A percentile compares a stretch with the other conserved stretches of the same genome.
phyloP scores from a whole-genome alignment of 2,888 invertebrate species.

The Yponomeuta evonymella region DNA sequence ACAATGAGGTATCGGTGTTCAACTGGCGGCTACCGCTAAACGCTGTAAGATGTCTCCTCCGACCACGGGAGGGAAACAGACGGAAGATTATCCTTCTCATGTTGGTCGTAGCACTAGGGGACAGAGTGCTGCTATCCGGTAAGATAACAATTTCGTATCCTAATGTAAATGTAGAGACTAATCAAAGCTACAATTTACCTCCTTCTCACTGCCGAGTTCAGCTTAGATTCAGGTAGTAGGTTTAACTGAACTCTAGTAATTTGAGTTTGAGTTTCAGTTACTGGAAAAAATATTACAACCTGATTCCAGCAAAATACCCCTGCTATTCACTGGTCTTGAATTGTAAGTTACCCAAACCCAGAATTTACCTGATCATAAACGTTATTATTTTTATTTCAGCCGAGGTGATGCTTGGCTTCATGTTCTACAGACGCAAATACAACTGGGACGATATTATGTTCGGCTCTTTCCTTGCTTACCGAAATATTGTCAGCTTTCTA shows the following conservation, averaged over 20 bases:
- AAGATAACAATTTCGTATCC: conserved; percentile 3
- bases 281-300: no score
- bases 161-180: no score
- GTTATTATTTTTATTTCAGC: conserved; percentile 41
- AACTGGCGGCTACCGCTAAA: conserved; percentile 63
- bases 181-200: no score
- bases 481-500: conserved; percentile 58
- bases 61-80: conserved; percentile 77
- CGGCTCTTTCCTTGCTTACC: conserved; percentile 63
- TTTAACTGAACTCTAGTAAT: no score
- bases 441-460: conserved; percentile 66
- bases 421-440: conserved; percentile 67
- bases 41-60: conserved; percentile 75
- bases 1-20: conserved; percentile 72
- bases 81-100: conserved; percentile 79
- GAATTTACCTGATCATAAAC: background rate
- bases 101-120: conserved; percentile 75
- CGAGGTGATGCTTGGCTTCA: conserved; percentile 60
- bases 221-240: no score
- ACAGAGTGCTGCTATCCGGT: conserved; percentile 62
- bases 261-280: no score
- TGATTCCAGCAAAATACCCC: no score
- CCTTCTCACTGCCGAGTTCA: no score
- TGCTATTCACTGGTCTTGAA: no score
- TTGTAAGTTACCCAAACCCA: background rate